These are phyloP conservation scores for Homalodisca vitripennis DNA, from an alignment of 1,140 invertebrate species.

Conservation along the genomic window DNA sequence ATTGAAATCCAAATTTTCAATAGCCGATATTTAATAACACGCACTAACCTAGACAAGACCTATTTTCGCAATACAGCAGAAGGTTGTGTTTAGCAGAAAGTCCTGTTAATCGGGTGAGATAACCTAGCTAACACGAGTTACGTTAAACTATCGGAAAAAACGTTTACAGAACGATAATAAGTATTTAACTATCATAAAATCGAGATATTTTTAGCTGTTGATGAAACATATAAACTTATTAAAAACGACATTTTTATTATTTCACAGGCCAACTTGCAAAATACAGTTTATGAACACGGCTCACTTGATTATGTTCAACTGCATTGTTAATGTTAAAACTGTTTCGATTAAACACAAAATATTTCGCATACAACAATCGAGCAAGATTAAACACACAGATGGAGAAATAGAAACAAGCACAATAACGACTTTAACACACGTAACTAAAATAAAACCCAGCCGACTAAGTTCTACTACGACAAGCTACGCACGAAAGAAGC, in stretches of 20 bases:
- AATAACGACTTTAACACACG: too few relatives aligned
- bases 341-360: neutral
- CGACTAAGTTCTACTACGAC: conserved; percentile 8
- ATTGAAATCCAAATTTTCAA: too few relatives aligned
- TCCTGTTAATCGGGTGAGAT: too few relatives aligned
- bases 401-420: neutral
- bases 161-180: neutral
- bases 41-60: too few relatives aligned
- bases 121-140: too few relatives aligned
- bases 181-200: conserved; percentile 9
- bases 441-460: neutral
- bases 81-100: too few relatives aligned
- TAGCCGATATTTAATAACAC: too few relatives aligned
- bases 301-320: conserved; percentile 10
- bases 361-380: neutral
- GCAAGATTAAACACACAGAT: neutral
- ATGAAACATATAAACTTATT: neutral
- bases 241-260: neutral
- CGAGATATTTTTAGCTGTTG: neutral
- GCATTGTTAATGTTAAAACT: conserved; percentile 17
- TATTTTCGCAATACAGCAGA: too few relatives aligned
- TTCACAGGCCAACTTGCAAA: neutral
- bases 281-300: neutral
- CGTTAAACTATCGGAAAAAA: too few relatives aligned
- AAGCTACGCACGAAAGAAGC: conserved; percentile 10